phyloP scores from a whole-genome alignment of 92 coral and sea anemone species.

The Porites cylindrica region DNA sequence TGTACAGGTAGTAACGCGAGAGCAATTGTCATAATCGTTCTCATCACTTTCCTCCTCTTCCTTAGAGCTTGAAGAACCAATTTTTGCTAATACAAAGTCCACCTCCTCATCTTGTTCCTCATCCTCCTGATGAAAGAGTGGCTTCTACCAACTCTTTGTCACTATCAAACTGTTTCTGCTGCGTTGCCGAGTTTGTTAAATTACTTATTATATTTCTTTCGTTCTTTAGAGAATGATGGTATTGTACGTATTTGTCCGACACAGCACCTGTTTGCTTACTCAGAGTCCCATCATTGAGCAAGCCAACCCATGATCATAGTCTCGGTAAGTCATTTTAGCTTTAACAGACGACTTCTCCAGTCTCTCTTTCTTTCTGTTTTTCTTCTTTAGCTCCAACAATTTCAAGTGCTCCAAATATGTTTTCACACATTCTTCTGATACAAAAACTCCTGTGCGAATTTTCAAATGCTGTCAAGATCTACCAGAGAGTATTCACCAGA shows the following conservation, averaged over 20 bases:
- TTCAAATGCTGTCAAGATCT: conserved; percentile 37
- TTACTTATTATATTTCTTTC: conserved; percentile 39
- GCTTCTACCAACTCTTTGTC: no score
- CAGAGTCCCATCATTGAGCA: conserved; percentile 52
- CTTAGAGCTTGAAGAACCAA: conserved; percentile 52
- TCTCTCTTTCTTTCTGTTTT: conserved; percentile 20
- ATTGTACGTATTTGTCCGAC: conserved; percentile 35
- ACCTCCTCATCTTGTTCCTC: conserved; percentile 24
- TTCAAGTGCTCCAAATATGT: conserved; percentile 42
- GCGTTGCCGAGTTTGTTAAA: conserved; percentile 31
- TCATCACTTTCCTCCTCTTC: conserved; percentile 44
- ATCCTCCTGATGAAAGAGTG: conserved; percentile 40
- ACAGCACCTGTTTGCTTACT: conserved; percentile 54
- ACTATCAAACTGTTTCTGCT: no score
- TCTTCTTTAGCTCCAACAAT: conserved; percentile 33
- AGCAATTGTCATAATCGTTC: background rate
- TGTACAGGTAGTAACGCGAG: no score
- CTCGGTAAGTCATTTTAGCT: conserved; percentile 44
- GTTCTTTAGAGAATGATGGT: conserved; percentile 35
- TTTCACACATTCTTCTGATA: conserved; percentile 26
- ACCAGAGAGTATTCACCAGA: conserved; percentile 49
- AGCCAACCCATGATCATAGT: conserved; percentile 58
- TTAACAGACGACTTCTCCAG: conserved; percentile 14
- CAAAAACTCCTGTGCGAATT: conserved; percentile 32
- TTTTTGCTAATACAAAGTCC: conserved; percentile 43